These are phyloP conservation scores for Heliornis fulica DNA, from an alignment of 2,113 vertebrate genomes.

Conservation along the genomic window DNA sequence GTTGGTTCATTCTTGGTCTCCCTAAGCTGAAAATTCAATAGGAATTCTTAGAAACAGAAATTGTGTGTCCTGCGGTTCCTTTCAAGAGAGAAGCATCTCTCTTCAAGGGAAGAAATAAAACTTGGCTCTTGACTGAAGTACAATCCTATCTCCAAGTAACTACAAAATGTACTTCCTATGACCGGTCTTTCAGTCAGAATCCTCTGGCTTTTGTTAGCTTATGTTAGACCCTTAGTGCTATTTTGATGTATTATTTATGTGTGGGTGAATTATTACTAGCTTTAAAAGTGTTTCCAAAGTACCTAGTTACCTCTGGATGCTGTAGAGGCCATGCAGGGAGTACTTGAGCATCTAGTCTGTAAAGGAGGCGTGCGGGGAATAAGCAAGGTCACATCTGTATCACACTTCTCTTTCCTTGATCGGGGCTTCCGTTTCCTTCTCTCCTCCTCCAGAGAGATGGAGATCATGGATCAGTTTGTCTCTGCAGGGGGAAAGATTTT, in stretches of 20 bases:
- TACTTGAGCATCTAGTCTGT: background rate
- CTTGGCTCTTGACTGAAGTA: constrained; percentile 9
- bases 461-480: background rate
- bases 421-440: constrained; percentile 3
- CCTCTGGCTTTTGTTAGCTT: constrained; percentile 5
- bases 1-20: background rate
- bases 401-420: background rate
- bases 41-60: background rate
- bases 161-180: background rate
- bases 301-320: constrained; percentile 68
- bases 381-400: background rate
- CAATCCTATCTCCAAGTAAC: constrained; percentile 4
- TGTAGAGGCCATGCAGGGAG: background rate
- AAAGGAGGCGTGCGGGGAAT: background rate
- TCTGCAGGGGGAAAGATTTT: background rate
- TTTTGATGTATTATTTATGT: constrained; percentile 40
- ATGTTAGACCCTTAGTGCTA: background rate
- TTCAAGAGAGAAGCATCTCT: background rate
- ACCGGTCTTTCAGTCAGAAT: background rate
- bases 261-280: constrained; percentile 73
- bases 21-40: background rate
- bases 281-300: constrained; percentile 80
- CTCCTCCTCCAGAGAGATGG: background rate
- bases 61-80: background rate
- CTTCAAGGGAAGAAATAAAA: background rate